These are phyloP conservation scores for Agrenia bidenticulata DNA, from an alignment of 2,888 invertebrate genomes.

Conservation along the genomic window DNA sequence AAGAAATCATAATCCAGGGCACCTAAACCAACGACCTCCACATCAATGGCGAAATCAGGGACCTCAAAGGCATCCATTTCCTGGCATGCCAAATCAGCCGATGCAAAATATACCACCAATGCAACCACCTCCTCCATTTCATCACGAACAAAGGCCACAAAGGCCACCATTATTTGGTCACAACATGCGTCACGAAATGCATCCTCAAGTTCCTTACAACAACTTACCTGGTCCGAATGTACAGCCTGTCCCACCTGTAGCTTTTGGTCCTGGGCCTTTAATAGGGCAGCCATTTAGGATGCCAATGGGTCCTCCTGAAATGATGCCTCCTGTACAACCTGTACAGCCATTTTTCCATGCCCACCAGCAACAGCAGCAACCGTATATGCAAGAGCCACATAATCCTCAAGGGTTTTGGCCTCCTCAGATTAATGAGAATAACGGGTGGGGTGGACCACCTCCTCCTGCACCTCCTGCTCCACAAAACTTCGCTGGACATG, in stretches of 20 bases:
- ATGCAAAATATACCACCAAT: not conserved
- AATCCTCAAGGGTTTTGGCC: slow-evolving; percentile 26
- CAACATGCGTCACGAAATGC: slow-evolving; percentile 20
- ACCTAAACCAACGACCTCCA: not conserved
- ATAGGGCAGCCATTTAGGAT: not conserved
- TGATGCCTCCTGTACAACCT: slow-evolving; percentile 8
- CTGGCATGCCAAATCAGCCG: too few relatives aligned
- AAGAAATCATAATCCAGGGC: too few relatives aligned
- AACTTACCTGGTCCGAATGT: slow-evolving; percentile 1
- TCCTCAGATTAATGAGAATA: slow-evolving; percentile 15
- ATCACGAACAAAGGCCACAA: not conserved
- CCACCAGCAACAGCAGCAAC: slow-evolving; percentile 21
- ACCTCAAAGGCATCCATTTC: not conserved
- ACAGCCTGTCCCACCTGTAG: not conserved
- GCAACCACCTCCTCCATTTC: not conserved
- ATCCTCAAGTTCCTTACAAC: slow-evolving; percentile 13
- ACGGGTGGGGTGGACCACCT: not conserved
- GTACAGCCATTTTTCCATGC: slow-evolving; percentile 22
- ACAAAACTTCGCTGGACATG: slow-evolving; percentile 18
- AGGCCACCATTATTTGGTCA: not conserved
- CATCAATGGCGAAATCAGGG: slow-evolving; percentile 3
- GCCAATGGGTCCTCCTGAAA: not conserved
- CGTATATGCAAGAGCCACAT: slow-evolving; percentile 17
- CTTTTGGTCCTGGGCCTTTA: not conserved
- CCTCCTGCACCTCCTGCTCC: slow-evolving; percentile 5